phyloP scores from a whole-genome alignment of 2,113 vertebrate genomes.

The Oxyruncus cristatus region DNA sequence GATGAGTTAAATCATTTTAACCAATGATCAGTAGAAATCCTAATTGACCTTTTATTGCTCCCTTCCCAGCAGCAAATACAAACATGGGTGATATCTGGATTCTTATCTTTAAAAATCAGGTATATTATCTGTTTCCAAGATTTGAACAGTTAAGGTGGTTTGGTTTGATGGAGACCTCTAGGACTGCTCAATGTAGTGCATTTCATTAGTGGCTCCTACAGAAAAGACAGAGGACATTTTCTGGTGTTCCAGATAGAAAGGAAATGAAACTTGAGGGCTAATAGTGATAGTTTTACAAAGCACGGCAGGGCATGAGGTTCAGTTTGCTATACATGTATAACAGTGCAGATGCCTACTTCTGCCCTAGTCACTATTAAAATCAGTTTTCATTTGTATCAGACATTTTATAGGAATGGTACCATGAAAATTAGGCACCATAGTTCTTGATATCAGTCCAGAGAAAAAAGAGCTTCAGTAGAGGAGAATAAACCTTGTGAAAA shows the following conservation, averaged over 20 bases:
- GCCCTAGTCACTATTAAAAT: neutral
- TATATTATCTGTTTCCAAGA: neutral
- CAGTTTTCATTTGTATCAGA: neutral
- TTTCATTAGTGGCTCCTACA: neutral
- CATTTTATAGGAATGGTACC: neutral
- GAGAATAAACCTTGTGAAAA: neutral
- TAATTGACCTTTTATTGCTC: constrained; percentile 46
- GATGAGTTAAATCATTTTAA: constrained; percentile 54
- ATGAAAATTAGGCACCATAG: neutral
- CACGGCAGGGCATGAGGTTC: neutral
- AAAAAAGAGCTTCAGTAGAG: neutral
- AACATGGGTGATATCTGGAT: neutral
- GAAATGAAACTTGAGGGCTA: neutral
- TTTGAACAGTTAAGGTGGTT: neutral
- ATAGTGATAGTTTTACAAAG: neutral
- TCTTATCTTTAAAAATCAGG: constrained; percentile 57
- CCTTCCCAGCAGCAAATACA: constrained; percentile 52
- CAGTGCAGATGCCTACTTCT: neutral
- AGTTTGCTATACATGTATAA: neutral
- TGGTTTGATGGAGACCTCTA: neutral
- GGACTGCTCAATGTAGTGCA: neutral
- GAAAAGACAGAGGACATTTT: neutral
- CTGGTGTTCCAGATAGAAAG: neutral
- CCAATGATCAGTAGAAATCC: constrained; percentile 48
- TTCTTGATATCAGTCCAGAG: neutral